These are phyloP conservation scores for Bambusicola thoracicus DNA, from an alignment of 2,113 vertebrate species.

Conservation along the genomic window DNA sequence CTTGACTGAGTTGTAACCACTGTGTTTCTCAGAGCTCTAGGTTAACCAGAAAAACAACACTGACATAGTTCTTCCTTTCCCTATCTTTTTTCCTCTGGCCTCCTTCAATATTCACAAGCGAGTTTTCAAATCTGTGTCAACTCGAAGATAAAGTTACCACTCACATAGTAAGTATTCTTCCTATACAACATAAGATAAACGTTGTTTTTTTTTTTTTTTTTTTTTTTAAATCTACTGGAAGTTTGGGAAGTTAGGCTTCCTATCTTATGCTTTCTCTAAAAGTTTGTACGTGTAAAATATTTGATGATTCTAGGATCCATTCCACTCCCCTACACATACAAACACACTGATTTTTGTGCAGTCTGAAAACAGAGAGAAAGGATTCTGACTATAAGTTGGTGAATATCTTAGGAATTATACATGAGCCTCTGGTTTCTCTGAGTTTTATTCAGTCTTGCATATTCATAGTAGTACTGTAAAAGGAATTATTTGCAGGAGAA, in stretches of 20 bases:
- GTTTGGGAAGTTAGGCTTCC: background rate
- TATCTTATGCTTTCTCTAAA: background rate
- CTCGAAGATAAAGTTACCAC: background rate
- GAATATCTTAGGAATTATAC: constrained; percentile 30
- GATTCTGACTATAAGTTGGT: background rate
- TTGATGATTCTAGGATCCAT: background rate
- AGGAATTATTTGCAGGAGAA: background rate
- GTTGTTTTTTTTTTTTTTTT: too few species aligned
- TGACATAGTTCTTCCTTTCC: background rate
- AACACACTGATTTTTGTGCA: background rate
- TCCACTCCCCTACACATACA: background rate
- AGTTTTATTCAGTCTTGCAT: constrained; percentile 9
- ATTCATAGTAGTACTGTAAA: constrained; percentile 16
- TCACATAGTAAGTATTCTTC: background rate
- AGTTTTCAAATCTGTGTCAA: background rate
- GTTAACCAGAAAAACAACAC: background rate
- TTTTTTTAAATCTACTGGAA: background rate
- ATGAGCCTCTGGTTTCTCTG: background rate
- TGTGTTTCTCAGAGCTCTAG: background rate
- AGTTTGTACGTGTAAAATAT: background rate
- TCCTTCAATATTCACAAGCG: background rate
- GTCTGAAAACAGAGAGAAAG: background rate
- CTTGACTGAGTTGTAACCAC: background rate
- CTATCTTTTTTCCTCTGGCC: background rate
- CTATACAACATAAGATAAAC: background rate